A percentile compares a stretch with the other conserved stretches of the same genome.
These are phyloP conservation scores for Prinia subflava DNA, from an alignment of 2,113 vertebrate genomes.

Conservation along the genomic window DNA sequence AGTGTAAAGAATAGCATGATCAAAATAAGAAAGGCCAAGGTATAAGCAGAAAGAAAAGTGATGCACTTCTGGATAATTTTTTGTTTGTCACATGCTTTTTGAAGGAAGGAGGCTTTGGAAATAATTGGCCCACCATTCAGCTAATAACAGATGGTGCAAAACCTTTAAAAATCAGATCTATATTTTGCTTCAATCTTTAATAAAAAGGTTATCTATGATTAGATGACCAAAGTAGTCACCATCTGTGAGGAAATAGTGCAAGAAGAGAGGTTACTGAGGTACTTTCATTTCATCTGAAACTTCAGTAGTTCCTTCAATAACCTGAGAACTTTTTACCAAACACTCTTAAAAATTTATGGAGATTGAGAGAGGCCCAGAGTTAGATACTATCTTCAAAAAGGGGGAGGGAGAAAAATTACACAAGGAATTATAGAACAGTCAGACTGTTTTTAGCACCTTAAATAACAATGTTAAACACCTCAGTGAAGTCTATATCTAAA, in stretches of 20 bases:
- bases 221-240: background rate
- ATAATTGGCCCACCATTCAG: background rate
- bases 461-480: background rate
- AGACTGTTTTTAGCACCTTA: background rate
- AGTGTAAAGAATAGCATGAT: background rate
- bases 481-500: background rate
- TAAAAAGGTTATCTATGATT: background rate
- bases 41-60: background rate
- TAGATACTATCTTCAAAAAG: background rate
- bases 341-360: background rate
- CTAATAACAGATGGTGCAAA: background rate
- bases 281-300: background rate
- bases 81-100: background rate
- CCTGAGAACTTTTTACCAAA: background rate
- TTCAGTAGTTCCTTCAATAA: background rate
- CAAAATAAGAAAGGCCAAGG: background rate
- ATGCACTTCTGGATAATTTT: background rate
- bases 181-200: background rate
- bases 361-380: background rate
- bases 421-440: background rate
- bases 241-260: background rate
- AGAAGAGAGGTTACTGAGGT: background rate
- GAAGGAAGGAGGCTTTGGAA: background rate
- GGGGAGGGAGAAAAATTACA: background rate
- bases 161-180: background rate